These are phyloP conservation scores for Drosophila subsilvestris DNA, from an alignment of 2,888 invertebrate species.

Conservation along the genomic window DNA sequence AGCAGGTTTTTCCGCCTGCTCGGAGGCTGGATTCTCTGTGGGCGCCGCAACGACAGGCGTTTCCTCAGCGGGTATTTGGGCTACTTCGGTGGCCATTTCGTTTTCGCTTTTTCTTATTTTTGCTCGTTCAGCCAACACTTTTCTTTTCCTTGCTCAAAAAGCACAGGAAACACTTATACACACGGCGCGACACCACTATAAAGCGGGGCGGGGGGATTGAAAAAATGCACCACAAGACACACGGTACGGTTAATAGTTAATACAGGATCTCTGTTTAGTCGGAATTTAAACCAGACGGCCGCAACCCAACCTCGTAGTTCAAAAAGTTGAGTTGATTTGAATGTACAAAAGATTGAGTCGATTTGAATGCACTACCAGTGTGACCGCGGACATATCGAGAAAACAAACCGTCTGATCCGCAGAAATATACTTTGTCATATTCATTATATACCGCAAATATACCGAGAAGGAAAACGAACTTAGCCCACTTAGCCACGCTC, in stretches of 20 bases:
- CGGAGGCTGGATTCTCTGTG: constrained; percentile 76
- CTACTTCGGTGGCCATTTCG: constrained; percentile 90
- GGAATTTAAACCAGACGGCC: constrained; percentile 37
- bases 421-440: too few relatives aligned
- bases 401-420: too few relatives aligned
- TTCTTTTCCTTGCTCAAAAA: constrained; percentile 75
- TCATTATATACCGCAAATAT: too few relatives aligned
- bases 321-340: constrained; percentile 9
- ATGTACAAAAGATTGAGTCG: not conserved
- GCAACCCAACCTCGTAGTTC: constrained; percentile 66
- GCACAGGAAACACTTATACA: constrained; percentile 61
- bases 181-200: constrained; percentile 55
- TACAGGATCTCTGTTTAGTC: constrained; percentile 26
- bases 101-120: constrained; percentile 24
- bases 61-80: constrained; percentile 85
- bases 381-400: too few relatives aligned
- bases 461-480: too few relatives aligned
- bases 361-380: too few relatives aligned
- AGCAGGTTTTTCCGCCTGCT: constrained; percentile 72
- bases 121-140: constrained; percentile 51
- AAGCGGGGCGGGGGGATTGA: constrained; percentile 45
- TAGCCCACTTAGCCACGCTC: too few relatives aligned
- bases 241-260: constrained; percentile 10
- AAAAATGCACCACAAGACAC: constrained; percentile 65
- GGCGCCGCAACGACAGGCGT: constrained; percentile 81